Base-by-base conservation (phyloP, 1,140 invertebrate genomes). In the Cotesia vestalis region DNA sequence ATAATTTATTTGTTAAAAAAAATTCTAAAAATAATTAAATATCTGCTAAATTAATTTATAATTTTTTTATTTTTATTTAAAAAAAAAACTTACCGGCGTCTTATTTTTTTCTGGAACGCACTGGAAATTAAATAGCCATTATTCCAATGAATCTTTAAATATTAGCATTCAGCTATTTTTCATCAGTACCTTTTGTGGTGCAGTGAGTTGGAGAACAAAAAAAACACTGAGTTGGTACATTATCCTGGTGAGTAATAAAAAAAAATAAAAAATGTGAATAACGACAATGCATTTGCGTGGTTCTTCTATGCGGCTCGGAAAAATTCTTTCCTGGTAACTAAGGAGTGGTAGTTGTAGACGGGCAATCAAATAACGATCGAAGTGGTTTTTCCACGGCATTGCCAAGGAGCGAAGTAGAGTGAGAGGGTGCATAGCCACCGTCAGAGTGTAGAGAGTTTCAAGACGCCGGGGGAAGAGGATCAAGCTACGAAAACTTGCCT, bases 281-380 rank as follows among this genome's bases (percentile, higher is more conserved):
- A 59, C 57, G 57, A 59, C 57, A 59, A 20, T 20, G 57, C 20
- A 59, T 59, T 59, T 59, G 57, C 57, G 57, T 59, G 20, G 57
- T 59, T 59, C 20, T 59, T 59, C 57, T 59, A 8, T 20, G 17
- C 40, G 11, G 20, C 20, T 59, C 27, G 57, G 14, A 59, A 59
- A 59, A 59, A 66, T 66, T 66, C 38, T 51, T 66, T 46, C 38
- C 14, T 27, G 63, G 63, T 66, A 66, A 66, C 63, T 38, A 66
- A 66, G 35, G 63, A 66, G 40, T 66, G 35, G 38, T 14, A 14
- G 38, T 17, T 20, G 63, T 14, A 46, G 38, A 46, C 63, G 46
- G 63, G 63, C 63, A 66, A 66, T 66, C 63, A 66, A 66, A 66
- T 66, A 66, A 66, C 63, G 63, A 66, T 66, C 63, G 63, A 66